phyloP scores from a whole-genome alignment of 2,888 invertebrate species.

The Orchesella flavescens region DNA sequence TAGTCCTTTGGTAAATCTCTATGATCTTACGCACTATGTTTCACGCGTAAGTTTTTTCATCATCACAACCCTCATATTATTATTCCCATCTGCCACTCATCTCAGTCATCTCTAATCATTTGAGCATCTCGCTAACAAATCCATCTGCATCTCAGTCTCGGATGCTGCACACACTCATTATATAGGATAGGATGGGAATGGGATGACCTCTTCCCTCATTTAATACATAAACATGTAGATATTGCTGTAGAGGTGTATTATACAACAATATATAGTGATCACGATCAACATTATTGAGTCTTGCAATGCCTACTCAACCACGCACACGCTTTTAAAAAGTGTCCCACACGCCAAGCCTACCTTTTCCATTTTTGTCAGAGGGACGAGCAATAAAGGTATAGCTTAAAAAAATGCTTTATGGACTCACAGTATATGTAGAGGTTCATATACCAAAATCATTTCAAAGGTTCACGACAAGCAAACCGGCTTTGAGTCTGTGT shows the following conservation, averaged over 20 bases:
- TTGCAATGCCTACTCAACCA: background rate
- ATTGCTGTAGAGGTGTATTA: no score
- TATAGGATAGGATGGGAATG: no score
- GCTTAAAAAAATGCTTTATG: no score
- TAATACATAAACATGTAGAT: no score
- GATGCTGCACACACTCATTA: no score
- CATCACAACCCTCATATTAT: background rate
- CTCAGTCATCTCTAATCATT: background rate
- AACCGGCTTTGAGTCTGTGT: background rate
- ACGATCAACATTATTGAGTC: no score
- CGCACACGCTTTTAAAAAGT: conserved; percentile 28
- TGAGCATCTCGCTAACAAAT: no score
- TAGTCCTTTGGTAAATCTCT: background rate
- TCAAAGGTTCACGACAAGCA: background rate
- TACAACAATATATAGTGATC: no score
- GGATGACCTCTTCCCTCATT: no score
- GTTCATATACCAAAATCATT: background rate
- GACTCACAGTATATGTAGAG: background rate
- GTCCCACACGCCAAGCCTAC: conserved; percentile 50
- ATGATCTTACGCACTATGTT: no score
- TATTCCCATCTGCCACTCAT: conserved; percentile 19
- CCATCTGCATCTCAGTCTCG: no score
- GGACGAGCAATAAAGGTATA: background rate
- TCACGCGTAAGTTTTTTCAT: background rate
- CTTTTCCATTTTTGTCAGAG: conserved; percentile 49